These are phyloP conservation scores for Xenops minutus DNA, from an alignment of 2,797 vertebrate genomes.

Conservation along the genomic window DNA sequence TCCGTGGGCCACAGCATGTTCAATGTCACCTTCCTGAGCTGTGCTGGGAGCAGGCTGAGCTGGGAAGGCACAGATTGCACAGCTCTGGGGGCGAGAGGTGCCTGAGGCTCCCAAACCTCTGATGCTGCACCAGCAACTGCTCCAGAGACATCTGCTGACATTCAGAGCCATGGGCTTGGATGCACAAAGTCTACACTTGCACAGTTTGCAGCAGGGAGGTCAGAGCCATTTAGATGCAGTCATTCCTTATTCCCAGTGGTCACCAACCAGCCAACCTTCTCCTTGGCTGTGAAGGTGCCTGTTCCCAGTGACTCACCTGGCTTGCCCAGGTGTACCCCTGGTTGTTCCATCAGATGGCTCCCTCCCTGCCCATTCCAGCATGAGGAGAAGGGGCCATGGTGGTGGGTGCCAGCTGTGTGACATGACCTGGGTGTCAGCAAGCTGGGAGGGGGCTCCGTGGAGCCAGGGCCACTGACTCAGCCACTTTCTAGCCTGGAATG, in stretches of 20 bases:
- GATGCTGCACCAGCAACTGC: neutral
- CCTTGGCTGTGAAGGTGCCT: neutral
- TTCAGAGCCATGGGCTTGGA: neutral
- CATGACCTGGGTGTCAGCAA: rapidly evolving
- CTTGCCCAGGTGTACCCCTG: neutral
- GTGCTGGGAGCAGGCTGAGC: neutral
- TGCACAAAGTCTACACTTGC: neutral
- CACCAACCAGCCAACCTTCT: neutral
- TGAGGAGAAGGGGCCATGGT: neutral
- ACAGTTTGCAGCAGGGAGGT: neutral
- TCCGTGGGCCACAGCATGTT: rapidly evolving
- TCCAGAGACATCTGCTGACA: neutral
- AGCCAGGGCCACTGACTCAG: neutral
- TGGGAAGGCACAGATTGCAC: neutral
- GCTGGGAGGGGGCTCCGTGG: neutral
- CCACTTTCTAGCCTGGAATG: neutral
- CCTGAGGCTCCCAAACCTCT: neutral
- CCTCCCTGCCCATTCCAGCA: rapidly evolving
- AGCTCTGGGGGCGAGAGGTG: neutral
- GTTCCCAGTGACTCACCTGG: neutral
- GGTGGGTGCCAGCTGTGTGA: rapidly evolving
- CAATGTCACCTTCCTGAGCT: neutral
- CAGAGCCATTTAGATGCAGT: neutral
- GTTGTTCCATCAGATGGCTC: neutral
- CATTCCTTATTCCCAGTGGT: neutral